A percentile compares a stretch with the other conserved stretches of the same genome.
These are phyloP conservation scores for Acanthosepion pharaonis DNA, from an alignment of 2,888 invertebrate genomes.

Conservation along the genomic window DNA sequence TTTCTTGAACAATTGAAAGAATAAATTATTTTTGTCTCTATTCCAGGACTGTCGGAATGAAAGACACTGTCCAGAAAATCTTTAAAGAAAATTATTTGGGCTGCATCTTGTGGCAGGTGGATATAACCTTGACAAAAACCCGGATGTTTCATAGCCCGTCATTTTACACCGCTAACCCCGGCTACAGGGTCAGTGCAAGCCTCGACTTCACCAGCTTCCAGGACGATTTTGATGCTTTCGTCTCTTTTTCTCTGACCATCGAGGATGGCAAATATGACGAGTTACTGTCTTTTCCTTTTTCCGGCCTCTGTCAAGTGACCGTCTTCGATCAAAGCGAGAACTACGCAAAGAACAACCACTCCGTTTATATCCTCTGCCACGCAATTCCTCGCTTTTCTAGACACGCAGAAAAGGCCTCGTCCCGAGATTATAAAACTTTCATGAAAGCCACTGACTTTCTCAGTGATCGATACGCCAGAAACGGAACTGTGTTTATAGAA, in stretches of 20 bases:
- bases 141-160: conserved; percentile 52
- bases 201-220: conserved; percentile 58
- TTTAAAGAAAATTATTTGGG: conserved; percentile 41
- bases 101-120: conserved; percentile 15
- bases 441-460: conserved; percentile 18
- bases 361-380: not conserved
- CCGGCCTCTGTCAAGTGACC: conserved; percentile 37
- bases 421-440: not conserved
- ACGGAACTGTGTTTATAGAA: not conserved
- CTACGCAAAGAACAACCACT: not conserved
- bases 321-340: conserved; percentile 7
- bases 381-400: not conserved
- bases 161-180: conserved; percentile 64
- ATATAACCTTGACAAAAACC: not conserved
- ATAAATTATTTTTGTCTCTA: not conserved
- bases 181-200: conserved; percentile 59
- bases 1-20: too few relatives aligned
- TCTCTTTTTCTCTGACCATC: conserved; percentile 57
- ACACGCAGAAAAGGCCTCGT: not conserved
- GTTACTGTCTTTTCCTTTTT: conserved; percentile 59
- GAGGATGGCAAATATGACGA: conserved; percentile 62
- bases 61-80: conserved; percentile 23
- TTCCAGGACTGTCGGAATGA: conserved; percentile 34
- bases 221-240: conserved; percentile 53
- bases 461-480: not conserved